Evolutionary conservation across 2,113 vertebrate species (phyloP).

Genomic region (Chaetops frenatus): DNA sequence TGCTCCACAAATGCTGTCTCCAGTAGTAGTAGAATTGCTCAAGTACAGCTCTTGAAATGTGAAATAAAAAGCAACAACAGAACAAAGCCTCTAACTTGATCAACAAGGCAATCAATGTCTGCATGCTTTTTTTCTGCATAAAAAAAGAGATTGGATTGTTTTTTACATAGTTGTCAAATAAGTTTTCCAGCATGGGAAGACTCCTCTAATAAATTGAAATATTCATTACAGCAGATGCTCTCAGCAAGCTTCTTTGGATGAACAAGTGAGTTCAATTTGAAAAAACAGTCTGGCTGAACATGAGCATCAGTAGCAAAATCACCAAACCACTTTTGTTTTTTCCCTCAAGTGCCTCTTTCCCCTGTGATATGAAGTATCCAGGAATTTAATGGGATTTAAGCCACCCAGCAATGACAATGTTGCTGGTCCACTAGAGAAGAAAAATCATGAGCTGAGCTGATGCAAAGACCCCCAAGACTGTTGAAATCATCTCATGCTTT

Average conservation of each 20-base stretch:
- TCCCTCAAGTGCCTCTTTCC: not conserved
- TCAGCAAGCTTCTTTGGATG: not conserved
- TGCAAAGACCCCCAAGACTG: not conserved
- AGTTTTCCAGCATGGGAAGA: not conserved
- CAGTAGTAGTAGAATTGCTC: not conserved
- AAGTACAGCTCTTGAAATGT: not conserved
- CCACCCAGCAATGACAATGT: not conserved
- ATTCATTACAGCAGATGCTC: not conserved
- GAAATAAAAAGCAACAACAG: not conserved
- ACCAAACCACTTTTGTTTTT: not conserved
- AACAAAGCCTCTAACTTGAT: not conserved
- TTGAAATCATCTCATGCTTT: not conserved
- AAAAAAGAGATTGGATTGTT: not conserved
- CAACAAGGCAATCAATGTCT: not conserved
- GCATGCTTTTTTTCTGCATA: not conserved
- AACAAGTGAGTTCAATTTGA: not conserved
- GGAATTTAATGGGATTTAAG: not conserved
- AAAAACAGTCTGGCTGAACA: not conserved
- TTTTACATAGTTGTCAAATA: not conserved
- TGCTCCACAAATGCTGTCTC: not conserved
- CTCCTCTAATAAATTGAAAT: not conserved
- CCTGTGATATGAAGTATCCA: not conserved
- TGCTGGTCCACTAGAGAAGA: not conserved
- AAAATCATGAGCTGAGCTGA: not conserved
- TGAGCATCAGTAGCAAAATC: not conserved